Conservation (phyloP, 2,797 vertebrate genomes). For the Philypnodon macrostomus region DNA sequence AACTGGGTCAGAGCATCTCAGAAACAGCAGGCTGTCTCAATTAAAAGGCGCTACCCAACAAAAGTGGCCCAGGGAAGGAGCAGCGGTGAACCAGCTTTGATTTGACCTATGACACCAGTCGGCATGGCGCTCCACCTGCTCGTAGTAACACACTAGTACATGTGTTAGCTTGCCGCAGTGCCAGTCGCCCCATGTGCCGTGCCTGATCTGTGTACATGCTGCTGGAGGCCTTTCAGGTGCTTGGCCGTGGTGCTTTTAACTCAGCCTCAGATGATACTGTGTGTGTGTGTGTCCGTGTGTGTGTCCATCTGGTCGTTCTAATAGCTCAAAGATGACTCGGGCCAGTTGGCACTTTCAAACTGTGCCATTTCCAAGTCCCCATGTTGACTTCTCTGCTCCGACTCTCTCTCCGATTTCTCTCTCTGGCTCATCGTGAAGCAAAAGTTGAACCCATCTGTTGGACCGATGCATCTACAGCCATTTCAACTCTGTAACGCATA, state of each 20-base stretch:
- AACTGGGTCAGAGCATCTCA: too few relatives aligned
- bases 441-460: slow-evolving; percentile 28
- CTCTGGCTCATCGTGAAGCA: slow-evolving; percentile 13
- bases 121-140: slow-evolving; percentile 36
- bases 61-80: too few relatives aligned
- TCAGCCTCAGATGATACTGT: slow-evolving; percentile 9
- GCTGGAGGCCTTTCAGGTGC: slow-evolving; percentile 40
- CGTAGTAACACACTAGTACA: slow-evolving; percentile 15
- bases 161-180: slow-evolving; percentile 20
- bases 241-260: not conserved
- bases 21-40: too few relatives aligned
- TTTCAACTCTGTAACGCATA: slow-evolving; percentile 12
- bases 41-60: too few relatives aligned
- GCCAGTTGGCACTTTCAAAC: slow-evolving; percentile 58
- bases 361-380: slow-evolving; percentile 54
- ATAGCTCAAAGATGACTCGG: slow-evolving; percentile 52
- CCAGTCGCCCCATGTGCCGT: slow-evolving; percentile 24
- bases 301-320: slow-evolving; percentile 60
- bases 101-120: too few relatives aligned
- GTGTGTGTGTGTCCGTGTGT: slow-evolving; percentile 19
- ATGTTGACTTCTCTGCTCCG: slow-evolving; percentile 36
- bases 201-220: slow-evolving; percentile 9
- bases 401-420: slow-evolving; percentile 14
- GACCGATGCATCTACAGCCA: slow-evolving; percentile 16
- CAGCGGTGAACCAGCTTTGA: too few relatives aligned